Evolutionary conservation across 2,113 vertebrate species (phyloP).

Genomic region (Leptodactylus fuscus): DNA sequence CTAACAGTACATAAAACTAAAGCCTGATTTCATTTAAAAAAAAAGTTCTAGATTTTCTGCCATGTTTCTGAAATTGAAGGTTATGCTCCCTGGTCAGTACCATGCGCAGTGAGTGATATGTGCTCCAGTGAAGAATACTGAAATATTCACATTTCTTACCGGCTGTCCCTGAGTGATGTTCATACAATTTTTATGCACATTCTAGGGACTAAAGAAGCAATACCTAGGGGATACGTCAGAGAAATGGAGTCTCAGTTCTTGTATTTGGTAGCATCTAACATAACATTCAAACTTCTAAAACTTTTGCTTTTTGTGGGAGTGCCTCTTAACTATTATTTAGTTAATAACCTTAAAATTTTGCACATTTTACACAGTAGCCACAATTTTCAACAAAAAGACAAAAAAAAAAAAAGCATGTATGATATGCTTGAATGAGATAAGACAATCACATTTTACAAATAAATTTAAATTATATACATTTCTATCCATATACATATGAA

Average conservation of each 20-base stretch:
- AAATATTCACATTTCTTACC: background rate
- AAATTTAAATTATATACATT: conserved; percentile 41
- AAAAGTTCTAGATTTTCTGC: background rate
- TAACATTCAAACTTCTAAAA: background rate
- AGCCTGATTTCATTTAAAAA: background rate
- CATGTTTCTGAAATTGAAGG: background rate
- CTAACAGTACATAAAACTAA: conserved; percentile 18
- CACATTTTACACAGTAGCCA: conserved; percentile 15
- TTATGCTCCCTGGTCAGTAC: background rate
- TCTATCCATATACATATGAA: conserved; percentile 50
- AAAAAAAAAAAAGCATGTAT: background rate
- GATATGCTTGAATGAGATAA: background rate
- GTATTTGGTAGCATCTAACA: background rate
- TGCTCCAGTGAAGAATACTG: conserved; percentile 7
- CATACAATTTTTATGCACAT: conserved; percentile 3
- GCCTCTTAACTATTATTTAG: background rate
- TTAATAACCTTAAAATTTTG: background rate
- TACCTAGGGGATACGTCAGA: background rate
- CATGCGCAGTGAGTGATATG: background rate
- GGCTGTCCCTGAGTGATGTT: conserved; percentile 11
- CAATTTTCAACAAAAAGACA: background rate
- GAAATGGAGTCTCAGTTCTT: background rate
- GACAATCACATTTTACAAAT: conserved; percentile 40
- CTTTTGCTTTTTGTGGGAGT: background rate
- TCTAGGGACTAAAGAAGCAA: background rate